phyloP scores from a whole-genome alignment of 2,797 vertebrate species.

The Pterois miles region DNA sequence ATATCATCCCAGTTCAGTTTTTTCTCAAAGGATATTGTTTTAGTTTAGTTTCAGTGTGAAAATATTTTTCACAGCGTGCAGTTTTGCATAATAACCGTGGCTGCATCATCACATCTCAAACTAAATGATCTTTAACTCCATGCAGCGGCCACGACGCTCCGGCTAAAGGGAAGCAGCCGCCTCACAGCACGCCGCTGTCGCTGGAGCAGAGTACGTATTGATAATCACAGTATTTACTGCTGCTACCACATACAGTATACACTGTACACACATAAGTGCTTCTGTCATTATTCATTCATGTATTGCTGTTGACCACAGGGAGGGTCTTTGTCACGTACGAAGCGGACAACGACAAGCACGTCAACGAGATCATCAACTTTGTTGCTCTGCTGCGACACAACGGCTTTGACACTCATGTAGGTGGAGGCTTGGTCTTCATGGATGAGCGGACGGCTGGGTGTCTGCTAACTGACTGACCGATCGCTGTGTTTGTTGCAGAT shows the following conservation, averaged over 20 bases:
- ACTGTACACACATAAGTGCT: no score
- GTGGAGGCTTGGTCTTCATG: no score
- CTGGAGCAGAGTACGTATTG: slow-evolving; percentile 83
- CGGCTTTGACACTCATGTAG: slow-evolving; percentile 86
- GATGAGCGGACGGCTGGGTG: no score
- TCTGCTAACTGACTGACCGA: not conserved
- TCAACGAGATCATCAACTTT: slow-evolving; percentile 87
- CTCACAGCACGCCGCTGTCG: slow-evolving; percentile 72
- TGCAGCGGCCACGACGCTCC: slow-evolving; percentile 49
- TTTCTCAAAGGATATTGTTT: no score
- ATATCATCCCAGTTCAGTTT: no score
- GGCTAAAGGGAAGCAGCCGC: slow-evolving; percentile 55
- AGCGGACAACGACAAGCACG: slow-evolving; percentile 83
- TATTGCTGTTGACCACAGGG: slow-evolving; percentile 62
- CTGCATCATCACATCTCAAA: no score
- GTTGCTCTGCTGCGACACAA: slow-evolving; percentile 86
- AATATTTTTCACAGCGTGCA: no score
- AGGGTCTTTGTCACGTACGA: slow-evolving; percentile 86
- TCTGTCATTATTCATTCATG: not conserved
- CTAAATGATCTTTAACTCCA: not conserved
- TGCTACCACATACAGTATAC: no score
- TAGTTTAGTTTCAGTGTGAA: no score
- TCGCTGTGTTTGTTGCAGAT: slow-evolving; percentile 74
- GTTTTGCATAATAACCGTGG: no score
- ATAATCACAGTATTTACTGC: no score